Evolutionary conservation across 1,140 invertebrate species (phyloP), one percentile per base, ranked within the genome.

Genomic region (Nasonia giraulti): DNA sequence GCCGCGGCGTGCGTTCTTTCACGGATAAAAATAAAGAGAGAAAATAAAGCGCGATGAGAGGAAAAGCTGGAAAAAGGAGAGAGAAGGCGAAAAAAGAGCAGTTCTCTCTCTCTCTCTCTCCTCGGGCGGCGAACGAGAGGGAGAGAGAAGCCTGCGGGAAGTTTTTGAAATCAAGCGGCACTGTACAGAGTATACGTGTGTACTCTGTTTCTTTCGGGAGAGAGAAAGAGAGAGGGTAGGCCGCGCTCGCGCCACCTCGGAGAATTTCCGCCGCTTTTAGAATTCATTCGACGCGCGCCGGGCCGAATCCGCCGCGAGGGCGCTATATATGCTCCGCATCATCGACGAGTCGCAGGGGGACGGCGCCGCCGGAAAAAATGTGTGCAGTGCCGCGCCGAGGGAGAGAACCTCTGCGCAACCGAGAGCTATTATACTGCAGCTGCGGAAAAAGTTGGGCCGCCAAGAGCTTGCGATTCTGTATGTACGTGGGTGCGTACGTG

Each of bases 1-100:
- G 69, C 7, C 37, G 27, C 33, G 6, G 33, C 6, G 33, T n/a
- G 37, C 12, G 17, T 20, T 40, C 20, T 37, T n/a, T 37, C 20
- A 10, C 33, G 33, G 12, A 75, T 75, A 44, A 44, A 75, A 71
- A 71, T 44, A 71, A 71, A 71, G n/a, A 71, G 69, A 31, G 69
- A n/a, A 66, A n/a, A 66, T 66, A 66, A 17, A 20, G 62, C 8
- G n/a, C 14, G 62, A 66, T 20, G n/a, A 44, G n/a, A 44, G 40
- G 14, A 66, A n/a, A 66, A 66, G n/a, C 62, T 66, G n/a, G n/a
- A 66, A 66, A 37, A n/a, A 66, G n/a, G 62, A 4, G 14, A n/a
- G 62, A n/a, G 62, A 66, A 66, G 12, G 62, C 62, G n/a, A 66
- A 66, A 66, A 66, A 66, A 66, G 62, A 66, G 62, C 69, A 71